Evolutionary conservation across 1,140 invertebrate species (phyloP), one percentile per base, ranked within the genome.

Genomic region (Coptotermes formosanus): DNA sequence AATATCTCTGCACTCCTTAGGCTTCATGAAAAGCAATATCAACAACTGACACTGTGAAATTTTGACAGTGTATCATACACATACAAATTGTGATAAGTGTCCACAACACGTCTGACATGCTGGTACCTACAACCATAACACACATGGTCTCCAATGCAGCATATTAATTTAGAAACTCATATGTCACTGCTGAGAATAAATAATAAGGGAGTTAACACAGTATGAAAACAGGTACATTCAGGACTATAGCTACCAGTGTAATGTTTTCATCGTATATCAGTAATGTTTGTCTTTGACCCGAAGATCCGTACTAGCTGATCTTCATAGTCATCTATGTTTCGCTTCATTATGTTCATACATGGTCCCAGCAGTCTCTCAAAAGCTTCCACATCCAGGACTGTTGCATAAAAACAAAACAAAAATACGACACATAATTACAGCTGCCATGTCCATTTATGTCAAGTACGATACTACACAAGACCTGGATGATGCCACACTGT

Each of bases 341-440:
- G 94, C 92, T 99, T 99, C 98, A 99, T 99, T 82, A 99, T 95
- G 89, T 99, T 96, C 97, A 99, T 99, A 92, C 98, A 99, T 44
- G 98, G 98, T n/a, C 98, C 98, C 86, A 99, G 93, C 85, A 99
- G 93, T 85, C 98, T 95, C 92, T 99, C 98, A 91, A 99, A 99
- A 85, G 98, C 98, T 90, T 98, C 96, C 88, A 99, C 98, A 92
- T 99, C 98, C 90, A 99, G 93, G 92, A 99, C 98, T 99, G 93
- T 87, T 92, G 92, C 88, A 88, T 88, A 89, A 89, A 88, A 86
- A 32, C 30, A 12, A 55, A 21, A 55, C 52, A 55, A 21, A 16
- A n/a, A 21, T 1, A 55, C 52, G n/a, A 19, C 19, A 4, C 52
- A 55, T 16, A 55, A 55, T 48, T 12, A 12, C 11, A 48, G 45